These are phyloP conservation scores for Microtus oregoni DNA, from an alignment of 2,113 vertebrate genomes.

Conservation along the genomic window DNA sequence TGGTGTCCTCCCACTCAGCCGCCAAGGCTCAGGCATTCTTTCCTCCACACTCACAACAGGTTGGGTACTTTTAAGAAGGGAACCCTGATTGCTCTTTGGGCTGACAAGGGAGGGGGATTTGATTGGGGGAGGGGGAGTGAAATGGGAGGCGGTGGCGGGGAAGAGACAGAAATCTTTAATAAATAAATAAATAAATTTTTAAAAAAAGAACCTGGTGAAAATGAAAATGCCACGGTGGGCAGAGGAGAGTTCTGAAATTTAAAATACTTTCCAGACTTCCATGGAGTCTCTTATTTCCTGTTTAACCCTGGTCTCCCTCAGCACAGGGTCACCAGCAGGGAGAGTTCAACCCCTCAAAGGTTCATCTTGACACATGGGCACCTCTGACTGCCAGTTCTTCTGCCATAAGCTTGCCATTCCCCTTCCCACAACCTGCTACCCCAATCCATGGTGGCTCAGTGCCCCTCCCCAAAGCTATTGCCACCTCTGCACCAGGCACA, in stretches of 20 bases:
- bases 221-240: neutral
- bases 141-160: too few species aligned
- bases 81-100: too few species aligned
- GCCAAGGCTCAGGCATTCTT: neutral
- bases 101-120: too few species aligned
- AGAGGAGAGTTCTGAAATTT: neutral
- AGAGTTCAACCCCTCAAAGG: neutral
- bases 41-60: neutral
- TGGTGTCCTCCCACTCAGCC: neutral
- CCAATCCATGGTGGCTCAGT: neutral
- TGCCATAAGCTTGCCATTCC: neutral
- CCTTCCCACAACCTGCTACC: neutral
- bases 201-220: neutral
- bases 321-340: neutral
- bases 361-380: rapidly evolving
- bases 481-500: neutral
- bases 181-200: too few species aligned
- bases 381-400: neutral
- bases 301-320: neutral
- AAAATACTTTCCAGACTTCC: neutral
- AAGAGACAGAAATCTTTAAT: too few species aligned
- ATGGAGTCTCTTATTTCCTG: neutral
- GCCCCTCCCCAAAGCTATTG: neutral
- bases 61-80: neutral
- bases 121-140: too few species aligned